Percentiles rank a stretch among this genome's conserved stretches.
phyloP scores from a whole-genome alignment of 2,797 vertebrate species.

The Euthynnus affinis region DNA sequence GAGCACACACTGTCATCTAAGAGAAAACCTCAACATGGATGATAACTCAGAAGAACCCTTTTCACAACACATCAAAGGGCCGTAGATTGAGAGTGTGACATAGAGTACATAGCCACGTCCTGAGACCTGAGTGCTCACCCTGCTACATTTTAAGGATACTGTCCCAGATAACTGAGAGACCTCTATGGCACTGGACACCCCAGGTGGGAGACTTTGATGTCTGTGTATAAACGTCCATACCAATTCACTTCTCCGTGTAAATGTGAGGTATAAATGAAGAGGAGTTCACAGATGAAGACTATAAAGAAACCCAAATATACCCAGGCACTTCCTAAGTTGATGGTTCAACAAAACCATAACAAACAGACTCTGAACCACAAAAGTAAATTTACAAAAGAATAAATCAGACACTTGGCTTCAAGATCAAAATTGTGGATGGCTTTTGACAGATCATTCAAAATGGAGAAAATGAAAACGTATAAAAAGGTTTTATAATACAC shows the following conservation, averaged over 20 bases:
- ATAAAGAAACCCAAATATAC: not conserved
- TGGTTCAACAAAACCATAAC: not conserved
- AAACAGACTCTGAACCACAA: not conserved
- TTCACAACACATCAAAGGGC: constrained; percentile 28
- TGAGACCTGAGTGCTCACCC: constrained; percentile 13
- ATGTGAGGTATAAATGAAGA: constrained; percentile 1
- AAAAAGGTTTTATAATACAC: not conserved
- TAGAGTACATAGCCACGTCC: not conserved
- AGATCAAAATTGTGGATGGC: not conserved
- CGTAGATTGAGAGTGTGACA: constrained; percentile 25
- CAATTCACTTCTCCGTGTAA: not conserved
- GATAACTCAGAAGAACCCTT: constrained; percentile 39
- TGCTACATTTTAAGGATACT: constrained; percentile 16
- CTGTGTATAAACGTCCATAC: not conserved
- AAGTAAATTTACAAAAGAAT: constrained; percentile 33
- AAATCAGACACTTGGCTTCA: not conserved
- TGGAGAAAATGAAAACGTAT: not conserved
- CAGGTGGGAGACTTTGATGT: constrained; percentile 27
- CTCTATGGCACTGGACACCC: constrained; percentile 8
- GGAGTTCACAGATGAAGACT: constrained; percentile 1
- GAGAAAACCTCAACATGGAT: constrained; percentile 54
- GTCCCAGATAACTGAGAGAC: constrained; percentile 1
- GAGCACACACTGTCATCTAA: constrained; percentile 69
- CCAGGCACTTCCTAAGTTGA: not conserved
- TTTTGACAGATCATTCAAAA: not conserved